A percentile compares a stretch with the other conserved stretches of the same genome.
These are phyloP conservation scores for Apis laboriosa DNA, from an alignment of 1,140 invertebrate genomes.

Conservation along the genomic window DNA sequence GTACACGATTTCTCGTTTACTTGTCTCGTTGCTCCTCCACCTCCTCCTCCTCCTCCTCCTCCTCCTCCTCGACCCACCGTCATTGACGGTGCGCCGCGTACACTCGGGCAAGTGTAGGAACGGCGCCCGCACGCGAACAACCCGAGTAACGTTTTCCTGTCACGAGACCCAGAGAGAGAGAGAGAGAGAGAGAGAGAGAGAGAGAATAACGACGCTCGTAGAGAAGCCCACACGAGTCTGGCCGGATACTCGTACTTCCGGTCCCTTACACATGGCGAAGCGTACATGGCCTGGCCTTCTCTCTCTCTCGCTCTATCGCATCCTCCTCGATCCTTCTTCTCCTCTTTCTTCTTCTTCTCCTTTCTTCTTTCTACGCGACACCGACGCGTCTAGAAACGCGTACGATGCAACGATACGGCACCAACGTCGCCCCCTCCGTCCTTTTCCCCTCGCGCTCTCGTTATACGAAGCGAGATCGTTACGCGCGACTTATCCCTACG, in stretches of 20 bases:
- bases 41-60: not conserved
- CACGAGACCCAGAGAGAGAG: constrained; percentile 46
- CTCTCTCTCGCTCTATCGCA: not conserved
- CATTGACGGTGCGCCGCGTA: constrained; percentile 28
- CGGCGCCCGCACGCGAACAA: constrained; percentile 62
- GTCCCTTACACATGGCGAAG: constrained; percentile 79
- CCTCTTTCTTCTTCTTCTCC: not conserved
- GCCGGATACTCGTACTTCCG: constrained; percentile 81
- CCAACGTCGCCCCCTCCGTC: not conserved
- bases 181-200: constrained; percentile 55
- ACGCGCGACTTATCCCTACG: constrained; percentile 42
- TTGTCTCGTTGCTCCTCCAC: not conserved
- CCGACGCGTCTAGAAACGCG: not conserved
- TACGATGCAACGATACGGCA: not conserved
- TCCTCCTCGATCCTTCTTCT: not conserved
- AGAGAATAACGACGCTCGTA: constrained; percentile 68
- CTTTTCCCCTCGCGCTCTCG: not conserved
- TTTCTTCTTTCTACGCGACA: not conserved
- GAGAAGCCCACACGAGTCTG: constrained; percentile 81
- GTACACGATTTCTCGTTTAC: not conserved
- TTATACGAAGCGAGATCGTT: constrained; percentile 50
- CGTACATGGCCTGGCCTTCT: constrained; percentile 50
- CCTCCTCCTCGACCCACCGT: constrained; percentile 42
- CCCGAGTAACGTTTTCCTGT: constrained; percentile 30
- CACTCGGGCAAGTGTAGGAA: constrained; percentile 53